phyloP scores from a whole-genome alignment of 2,888 invertebrate genomes.

The Drosophila borealis region DNA sequence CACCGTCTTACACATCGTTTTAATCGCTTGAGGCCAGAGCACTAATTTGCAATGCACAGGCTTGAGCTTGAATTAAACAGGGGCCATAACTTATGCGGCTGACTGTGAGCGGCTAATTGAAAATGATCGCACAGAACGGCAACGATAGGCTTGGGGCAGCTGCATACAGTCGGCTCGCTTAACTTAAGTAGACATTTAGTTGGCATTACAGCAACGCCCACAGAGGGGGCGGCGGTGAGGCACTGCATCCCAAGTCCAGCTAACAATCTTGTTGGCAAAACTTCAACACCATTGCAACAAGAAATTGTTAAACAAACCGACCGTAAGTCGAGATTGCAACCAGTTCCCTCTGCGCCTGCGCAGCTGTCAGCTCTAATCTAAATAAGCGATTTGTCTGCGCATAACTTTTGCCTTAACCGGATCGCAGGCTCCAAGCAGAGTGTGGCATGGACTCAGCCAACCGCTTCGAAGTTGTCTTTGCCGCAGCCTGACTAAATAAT shows the following conservation, averaged over 20 bases:
- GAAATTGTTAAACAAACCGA: slow-evolving; percentile 32
- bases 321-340: slow-evolving; percentile 43
- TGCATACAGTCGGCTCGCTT: slow-evolving; percentile 17
- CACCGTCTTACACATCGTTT: slow-evolving; percentile 55
- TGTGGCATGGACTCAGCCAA: slow-evolving; percentile 34
- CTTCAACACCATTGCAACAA: slow-evolving; percentile 40
- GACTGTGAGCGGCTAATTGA: slow-evolving; percentile 57
- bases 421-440: slow-evolving; percentile 23
- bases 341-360: slow-evolving; percentile 41
- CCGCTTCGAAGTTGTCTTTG: slow-evolving; percentile 1
- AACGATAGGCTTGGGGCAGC: slow-evolving; percentile 11
- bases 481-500: slow-evolving; percentile 60
- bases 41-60: slow-evolving; percentile 27
- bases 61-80: slow-evolving; percentile 7
- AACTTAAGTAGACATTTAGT: slow-evolving; percentile 68
- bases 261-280: slow-evolving; percentile 49
- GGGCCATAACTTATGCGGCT: slow-evolving; percentile 26
- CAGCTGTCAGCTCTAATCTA: slow-evolving; percentile 72
- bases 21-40: slow-evolving; percentile 2
- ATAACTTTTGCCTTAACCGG: slow-evolving; percentile 63
- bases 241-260: background rate
- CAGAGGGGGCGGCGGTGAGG: slow-evolving; percentile 1
- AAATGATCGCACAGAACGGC: slow-evolving; percentile 59
- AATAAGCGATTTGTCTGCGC: slow-evolving; percentile 75
- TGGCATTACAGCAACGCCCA: slow-evolving; percentile 59